Base-by-base conservation (phyloP, 2,797 vertebrate genomes). In the Ctenosaura bakeri region DNA sequence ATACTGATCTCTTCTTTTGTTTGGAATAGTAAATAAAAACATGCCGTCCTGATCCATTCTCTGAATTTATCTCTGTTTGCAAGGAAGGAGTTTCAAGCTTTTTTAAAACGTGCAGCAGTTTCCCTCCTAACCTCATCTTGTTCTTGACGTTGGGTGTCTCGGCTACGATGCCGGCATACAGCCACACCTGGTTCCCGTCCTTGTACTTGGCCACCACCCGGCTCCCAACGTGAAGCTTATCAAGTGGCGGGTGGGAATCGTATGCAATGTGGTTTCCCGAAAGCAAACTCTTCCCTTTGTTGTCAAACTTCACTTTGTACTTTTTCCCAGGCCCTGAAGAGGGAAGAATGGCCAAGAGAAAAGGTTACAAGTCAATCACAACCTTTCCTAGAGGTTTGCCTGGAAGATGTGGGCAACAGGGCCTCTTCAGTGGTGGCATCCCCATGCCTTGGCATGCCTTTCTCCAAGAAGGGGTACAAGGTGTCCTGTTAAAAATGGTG, bases 241-340 rank as follows among this genome's bases (percentile, higher is more conserved):
- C 99, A 0, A 98, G 96, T 0, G 96, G 96, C 2, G 98, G 99
- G 96, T 99, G 99, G 82, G 98, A 98, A 86, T 99, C 98, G 0
- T 99, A 99, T 0, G 99, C 99, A 66, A 99, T 98, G 56, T 99
- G 99, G 95, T 99, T 99, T 62, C 99, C 99, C 0, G 99, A 99
- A 18, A 99, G 98, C 90, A 99, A 97, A 94, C 99, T 99, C 97
- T 99, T 99, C 0, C 99, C 99, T 96, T 99, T 99, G 62, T 98
- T 98, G 59, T 99, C 99, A 92, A 99, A 99, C 91, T 99, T 99
- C 91, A 99, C 99, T 94, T 99, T 99, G 96, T 98, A 99, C 69
- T 99, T 99, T 89, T 97, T 97, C 1, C 97, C 98, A 6, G 95
- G 29, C 18, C 98, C 99, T 99, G 95, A 0, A 71, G 2, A 77